Conservation (phyloP, 2,113 vertebrate species). For the Bambusicola thoracicus region DNA sequence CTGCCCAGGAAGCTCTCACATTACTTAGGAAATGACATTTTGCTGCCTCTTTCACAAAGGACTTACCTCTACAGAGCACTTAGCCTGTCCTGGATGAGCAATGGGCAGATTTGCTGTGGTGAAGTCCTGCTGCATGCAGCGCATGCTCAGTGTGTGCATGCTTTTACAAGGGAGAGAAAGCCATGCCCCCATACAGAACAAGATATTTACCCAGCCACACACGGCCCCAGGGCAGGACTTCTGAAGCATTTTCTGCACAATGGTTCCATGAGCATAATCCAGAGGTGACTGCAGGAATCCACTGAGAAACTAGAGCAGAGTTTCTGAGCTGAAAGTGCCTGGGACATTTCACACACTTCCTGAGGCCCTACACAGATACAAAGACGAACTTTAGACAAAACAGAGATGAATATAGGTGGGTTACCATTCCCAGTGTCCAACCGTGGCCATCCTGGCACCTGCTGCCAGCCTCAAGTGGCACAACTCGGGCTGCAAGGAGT, state of each 20-base stretch:
- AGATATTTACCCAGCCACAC: not conserved
- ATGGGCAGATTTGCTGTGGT: not conserved
- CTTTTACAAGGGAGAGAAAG: not conserved
- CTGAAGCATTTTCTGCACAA: not conserved
- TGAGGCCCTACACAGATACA: not conserved
- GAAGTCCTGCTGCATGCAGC: not conserved
- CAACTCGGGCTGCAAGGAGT: not conserved
- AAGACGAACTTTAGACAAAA: not conserved
- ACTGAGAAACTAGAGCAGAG: not conserved
- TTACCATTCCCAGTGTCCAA: not conserved
- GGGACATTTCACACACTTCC: not conserved
- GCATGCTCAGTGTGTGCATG: rapidly evolving
- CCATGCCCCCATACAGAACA: rapidly evolving
- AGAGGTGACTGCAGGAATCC: not conserved
- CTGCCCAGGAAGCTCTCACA: not conserved
- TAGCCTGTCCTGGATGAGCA: not conserved
- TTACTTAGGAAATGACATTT: not conserved
- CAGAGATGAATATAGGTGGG: not conserved
- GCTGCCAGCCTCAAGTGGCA: rapidly evolving
- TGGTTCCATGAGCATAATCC: not conserved
- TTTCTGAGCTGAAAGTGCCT: not conserved
- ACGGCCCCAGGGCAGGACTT: not conserved
- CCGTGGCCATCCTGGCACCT: not conserved
- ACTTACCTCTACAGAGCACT: not conserved
- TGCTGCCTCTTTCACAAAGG: not conserved